phyloP scores from a whole-genome alignment of 2,888 invertebrate species.

The Eupithecia abbreviata region DNA sequence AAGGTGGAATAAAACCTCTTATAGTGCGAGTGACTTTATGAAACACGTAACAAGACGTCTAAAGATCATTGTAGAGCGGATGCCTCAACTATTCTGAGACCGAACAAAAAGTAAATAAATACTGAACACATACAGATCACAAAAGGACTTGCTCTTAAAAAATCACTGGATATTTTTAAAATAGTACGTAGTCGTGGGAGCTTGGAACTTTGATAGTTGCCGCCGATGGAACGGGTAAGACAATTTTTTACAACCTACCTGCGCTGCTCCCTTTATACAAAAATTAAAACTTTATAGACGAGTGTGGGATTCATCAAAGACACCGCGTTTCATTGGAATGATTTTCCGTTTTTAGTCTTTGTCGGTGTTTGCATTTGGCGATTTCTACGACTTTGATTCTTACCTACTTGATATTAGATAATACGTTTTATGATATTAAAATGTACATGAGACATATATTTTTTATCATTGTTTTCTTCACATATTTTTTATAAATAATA shows the following conservation, averaged over 20 bases:
- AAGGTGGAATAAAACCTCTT: too few relatives aligned
- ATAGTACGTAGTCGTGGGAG: conserved; percentile 73
- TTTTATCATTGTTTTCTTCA: not conserved
- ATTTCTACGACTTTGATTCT: conserved; percentile 28
- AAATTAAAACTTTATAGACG: conserved; percentile 73
- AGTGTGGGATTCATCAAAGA: conserved; percentile 68
- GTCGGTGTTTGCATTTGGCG: conserved; percentile 37
- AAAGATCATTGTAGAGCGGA: conserved; percentile 22
- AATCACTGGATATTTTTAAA: conserved; percentile 72
- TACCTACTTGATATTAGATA: not conserved
- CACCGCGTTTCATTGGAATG: conserved; percentile 54
- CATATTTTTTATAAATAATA: not conserved
- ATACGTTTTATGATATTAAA: not conserved
- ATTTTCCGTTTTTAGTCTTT: conserved; percentile 41
- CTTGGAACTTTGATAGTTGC: conserved; percentile 69
- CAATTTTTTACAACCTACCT: conserved; percentile 76
- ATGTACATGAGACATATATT: not conserved
- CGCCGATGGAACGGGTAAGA: conserved; percentile 68
- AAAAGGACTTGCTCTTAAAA: conserved; percentile 68
- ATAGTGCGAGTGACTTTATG: not conserved
- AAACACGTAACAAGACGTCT: conserved; percentile 12
- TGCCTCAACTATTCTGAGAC: conserved; percentile 31
- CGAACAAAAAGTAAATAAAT: conserved; percentile 52
- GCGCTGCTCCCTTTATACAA: conserved; percentile 58
- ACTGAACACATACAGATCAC: conserved; percentile 55